Conservation (phyloP, 2,113 vertebrate species). For the Indri indri region DNA sequence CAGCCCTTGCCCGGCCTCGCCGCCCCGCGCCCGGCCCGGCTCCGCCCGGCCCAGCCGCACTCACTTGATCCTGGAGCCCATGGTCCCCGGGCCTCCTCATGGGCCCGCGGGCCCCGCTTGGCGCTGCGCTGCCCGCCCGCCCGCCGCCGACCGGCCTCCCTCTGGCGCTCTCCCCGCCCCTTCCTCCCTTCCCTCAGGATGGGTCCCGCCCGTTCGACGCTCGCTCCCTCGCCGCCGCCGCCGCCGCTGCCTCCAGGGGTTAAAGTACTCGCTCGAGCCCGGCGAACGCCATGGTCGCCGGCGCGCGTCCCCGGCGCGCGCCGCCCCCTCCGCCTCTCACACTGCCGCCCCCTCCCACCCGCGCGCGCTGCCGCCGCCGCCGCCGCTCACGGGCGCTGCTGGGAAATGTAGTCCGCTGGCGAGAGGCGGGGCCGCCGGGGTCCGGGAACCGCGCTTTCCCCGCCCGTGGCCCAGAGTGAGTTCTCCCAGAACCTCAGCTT, state of each 20-base stretch:
- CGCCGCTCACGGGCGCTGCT: constrained; percentile 55
- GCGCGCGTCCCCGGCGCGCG: constrained; percentile 71
- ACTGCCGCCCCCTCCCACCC: constrained; percentile 51
- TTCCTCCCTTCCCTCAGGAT: constrained; percentile 77
- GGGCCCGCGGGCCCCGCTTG: constrained; percentile 79
- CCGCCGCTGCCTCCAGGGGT: constrained; percentile 63
- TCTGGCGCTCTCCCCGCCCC: constrained; percentile 80
- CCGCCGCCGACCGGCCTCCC: constrained; percentile 73
- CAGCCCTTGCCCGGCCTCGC: constrained; percentile 68
- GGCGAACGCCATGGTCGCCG: constrained; percentile 69
- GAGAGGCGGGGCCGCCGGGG: background rate
- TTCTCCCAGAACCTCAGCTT: accelerated
- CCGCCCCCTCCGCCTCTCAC: constrained; percentile 67
- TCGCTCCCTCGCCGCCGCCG: constrained; percentile 55
- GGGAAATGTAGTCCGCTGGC: constrained; percentile 83
- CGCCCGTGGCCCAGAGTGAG: accelerated
- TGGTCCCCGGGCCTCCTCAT: constrained; percentile 86
- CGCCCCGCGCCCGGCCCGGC: constrained; percentile 77
- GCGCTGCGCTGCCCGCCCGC: constrained; percentile 75
- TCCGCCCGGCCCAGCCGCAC: constrained; percentile 75
- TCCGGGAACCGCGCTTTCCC: accelerated
- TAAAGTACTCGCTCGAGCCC: constrained; percentile 54
- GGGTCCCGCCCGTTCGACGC: constrained; percentile 73
- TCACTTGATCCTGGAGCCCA: constrained; percentile 90
- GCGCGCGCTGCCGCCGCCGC: constrained; percentile 62